phyloP scores from a whole-genome alignment of 2,888 invertebrate genomes.

The Apantesis nais region DNA sequence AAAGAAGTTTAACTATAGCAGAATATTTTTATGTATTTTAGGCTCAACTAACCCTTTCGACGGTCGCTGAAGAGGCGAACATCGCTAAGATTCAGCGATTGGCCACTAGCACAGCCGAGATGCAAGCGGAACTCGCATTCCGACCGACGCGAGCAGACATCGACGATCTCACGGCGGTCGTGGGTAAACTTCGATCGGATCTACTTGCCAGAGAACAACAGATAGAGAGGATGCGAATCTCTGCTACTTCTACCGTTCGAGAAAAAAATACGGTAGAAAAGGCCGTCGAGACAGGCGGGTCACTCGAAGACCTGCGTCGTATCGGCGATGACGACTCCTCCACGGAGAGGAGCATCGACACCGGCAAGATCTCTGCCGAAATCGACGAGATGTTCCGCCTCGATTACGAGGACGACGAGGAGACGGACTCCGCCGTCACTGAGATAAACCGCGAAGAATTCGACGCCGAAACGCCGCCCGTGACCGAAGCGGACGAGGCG shows the following conservation, averaged over 20 bases:
- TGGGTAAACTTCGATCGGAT: constrained; percentile 64
- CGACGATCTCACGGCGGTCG: constrained; percentile 83
- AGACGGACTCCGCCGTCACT: constrained; percentile 72
- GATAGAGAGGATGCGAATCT: constrained; percentile 53
- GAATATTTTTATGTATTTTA: constrained; percentile 40
- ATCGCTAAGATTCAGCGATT: constrained; percentile 86
- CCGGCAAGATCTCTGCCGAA: constrained; percentile 73
- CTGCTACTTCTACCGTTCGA: constrained; percentile 35
- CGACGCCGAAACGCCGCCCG: constrained; percentile 22
- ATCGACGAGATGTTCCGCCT: constrained; percentile 81
- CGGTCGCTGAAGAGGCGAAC: constrained; percentile 84
- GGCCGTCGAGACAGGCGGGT: constrained; percentile 50
- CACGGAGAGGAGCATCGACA: constrained; percentile 56
- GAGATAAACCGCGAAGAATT: constrained; percentile 64
- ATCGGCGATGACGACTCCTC: constrained; percentile 35
- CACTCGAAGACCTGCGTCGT: constrained; percentile 55
- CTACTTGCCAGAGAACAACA: constrained; percentile 56
- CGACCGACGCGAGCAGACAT: constrained; percentile 85
- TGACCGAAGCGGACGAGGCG: constrained; percentile 22
- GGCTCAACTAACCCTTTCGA: constrained; percentile 74
- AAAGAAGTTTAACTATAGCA: background rate
- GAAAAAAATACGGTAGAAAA: constrained; percentile 48
- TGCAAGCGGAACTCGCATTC: constrained; percentile 86
- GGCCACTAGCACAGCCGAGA: constrained; percentile 76
- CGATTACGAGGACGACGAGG: constrained; percentile 77